Base-by-base conservation (phyloP, 2,113 vertebrate genomes). In the Vicugna pacos region DNA sequence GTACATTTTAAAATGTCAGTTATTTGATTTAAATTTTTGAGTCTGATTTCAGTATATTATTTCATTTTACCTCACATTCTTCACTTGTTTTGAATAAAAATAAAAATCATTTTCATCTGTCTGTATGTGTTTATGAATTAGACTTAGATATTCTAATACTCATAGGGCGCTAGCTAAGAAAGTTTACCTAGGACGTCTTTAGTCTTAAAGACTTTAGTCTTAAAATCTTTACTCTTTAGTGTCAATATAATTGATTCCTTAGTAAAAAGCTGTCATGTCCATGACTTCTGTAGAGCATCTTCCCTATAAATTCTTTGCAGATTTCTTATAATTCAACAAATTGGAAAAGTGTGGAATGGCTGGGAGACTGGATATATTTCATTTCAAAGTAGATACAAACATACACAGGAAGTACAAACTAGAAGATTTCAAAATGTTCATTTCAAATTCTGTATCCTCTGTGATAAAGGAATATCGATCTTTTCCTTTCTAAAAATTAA, bases 401-500 rank as follows among this genome's bases (percentile, higher is more conserved):
- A 42, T 42, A 42, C 38, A 42, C 38, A 42, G 38, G 5, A 42
- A 42, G 38, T 42, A 42, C 38, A 92, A 85, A 91, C 8, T 56
- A 24, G 28, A 46, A 50, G 10, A 76, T 82, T 92, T 73, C 12
- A 69, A 60, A 85, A 67, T 82, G 24, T 92, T 64, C 8, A 56
- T 87, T 96, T 83, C 6, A 84, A 93, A 85, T 82, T 35, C 54
- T 77, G 12, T 6, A 54, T 81, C 35, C 4, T 87, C 19, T 86
- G 28, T 92, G 38, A 76, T 84, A 76, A 54, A 50, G 20, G 8
- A 1, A 65, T 96, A 48, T 38, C 4, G 65, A 35, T 26, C 16
- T 65, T 75, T 70, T 62, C 11, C 42, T 90, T 95, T 56, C 28
- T 95, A 62, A 92, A 89, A 87, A 22, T 73, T 93, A 65, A 96